phyloP scores from a whole-genome alignment of 2,888 invertebrate genomes.

The Nysson spinosus region DNA sequence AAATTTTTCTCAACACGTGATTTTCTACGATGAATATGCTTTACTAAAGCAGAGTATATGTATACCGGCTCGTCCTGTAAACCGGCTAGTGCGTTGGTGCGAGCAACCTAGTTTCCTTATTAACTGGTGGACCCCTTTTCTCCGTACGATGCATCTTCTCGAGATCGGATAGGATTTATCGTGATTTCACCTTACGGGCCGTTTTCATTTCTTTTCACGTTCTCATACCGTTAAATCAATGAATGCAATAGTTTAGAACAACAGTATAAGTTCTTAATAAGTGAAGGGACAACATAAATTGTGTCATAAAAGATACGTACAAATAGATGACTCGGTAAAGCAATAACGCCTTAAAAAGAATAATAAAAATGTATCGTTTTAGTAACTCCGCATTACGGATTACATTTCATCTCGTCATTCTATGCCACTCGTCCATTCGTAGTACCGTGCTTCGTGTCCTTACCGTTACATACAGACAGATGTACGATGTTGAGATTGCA shows the following conservation, averaged over 20 bases:
- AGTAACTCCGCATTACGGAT: neutral
- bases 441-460: conserved; percentile 38
- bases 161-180: conserved; percentile 41
- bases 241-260: too few relatives aligned
- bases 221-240: too few relatives aligned
- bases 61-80: conserved; percentile 50
- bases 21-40: conserved; percentile 22
- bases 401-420: conserved; percentile 14
- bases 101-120: conserved; percentile 65
- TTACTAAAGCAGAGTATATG: conserved; percentile 11
- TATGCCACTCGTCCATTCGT: conserved; percentile 30
- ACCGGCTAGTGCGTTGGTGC: conserved; percentile 51
- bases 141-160: conserved; percentile 29
- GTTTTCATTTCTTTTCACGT: conserved; percentile 25
- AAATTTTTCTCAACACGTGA: conserved; percentile 7
- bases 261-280: too few relatives aligned
- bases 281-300: too few relatives aligned
- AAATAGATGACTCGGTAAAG: neutral
- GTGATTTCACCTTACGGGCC: conserved; percentile 43
- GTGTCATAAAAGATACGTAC: too few relatives aligned
- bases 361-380: conserved; percentile 12
- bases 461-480: conserved; percentile 48
- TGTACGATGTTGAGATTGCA: too few relatives aligned
- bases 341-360: conserved; percentile 12
- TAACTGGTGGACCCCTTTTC: conserved; percentile 52